Evolutionary conservation across 1,140 invertebrate genomes (phyloP).

Genomic region (Eupeodes corollae): DNA sequence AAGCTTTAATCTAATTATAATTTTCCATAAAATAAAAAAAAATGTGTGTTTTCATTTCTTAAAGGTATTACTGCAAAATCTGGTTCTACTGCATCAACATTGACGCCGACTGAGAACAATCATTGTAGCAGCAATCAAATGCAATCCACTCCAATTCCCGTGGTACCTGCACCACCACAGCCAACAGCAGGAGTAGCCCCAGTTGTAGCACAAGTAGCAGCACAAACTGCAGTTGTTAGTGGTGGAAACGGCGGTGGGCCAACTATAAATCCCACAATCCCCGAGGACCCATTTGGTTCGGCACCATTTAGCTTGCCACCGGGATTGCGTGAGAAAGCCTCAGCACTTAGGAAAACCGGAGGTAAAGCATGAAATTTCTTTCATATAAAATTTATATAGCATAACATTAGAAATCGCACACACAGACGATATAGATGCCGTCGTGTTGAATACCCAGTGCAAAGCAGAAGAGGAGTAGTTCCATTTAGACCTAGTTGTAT

Average conservation of each 20-base stretch:
- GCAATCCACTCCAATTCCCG: conserved; percentile 2
- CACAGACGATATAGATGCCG: too few relatives aligned
- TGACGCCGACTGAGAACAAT: conserved; percentile 30
- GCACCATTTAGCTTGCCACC: conserved; percentile 66
- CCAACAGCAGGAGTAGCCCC: conserved; percentile 1
- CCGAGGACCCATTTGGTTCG: conserved; percentile 68
- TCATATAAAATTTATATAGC: not conserved
- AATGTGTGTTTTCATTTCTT: not conserved
- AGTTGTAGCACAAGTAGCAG: not conserved
- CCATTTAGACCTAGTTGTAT: too few relatives aligned
- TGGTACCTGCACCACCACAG: not conserved
- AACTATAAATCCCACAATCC: conserved; percentile 19
- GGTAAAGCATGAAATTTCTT: conserved; percentile 47
- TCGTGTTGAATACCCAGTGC: too few relatives aligned
- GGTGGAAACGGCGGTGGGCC: not conserved
- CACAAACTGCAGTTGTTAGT: not conserved
- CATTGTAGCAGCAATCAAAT: not conserved
- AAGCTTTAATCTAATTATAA: conserved; percentile 31
- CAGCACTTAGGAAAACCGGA: conserved; percentile 44
- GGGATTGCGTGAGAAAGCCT: conserved; percentile 44
- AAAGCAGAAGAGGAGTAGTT: too few relatives aligned
- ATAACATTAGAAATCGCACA: too few relatives aligned
- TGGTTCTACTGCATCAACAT: conserved; percentile 30
- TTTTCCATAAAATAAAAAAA: not conserved
- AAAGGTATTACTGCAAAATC: conserved; percentile 34